Conservation (phyloP, 2,797 vertebrate genomes). For the Peromyscus eremicus region DNA sequence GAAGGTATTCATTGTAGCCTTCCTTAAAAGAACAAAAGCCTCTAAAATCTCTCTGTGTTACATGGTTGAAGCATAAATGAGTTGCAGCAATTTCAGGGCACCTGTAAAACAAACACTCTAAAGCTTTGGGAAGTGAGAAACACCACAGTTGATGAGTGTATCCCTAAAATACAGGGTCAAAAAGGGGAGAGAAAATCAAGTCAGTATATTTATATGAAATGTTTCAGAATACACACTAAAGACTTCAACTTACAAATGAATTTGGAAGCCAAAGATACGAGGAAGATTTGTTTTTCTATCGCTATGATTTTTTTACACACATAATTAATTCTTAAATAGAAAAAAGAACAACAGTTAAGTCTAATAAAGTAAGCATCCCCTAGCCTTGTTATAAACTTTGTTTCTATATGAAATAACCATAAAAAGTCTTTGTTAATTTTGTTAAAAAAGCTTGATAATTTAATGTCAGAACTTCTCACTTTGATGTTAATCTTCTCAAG, state of each 20-base stretch:
- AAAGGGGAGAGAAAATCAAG: not conserved
- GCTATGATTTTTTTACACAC: slow-evolving; percentile 1
- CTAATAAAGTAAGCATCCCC: not conserved
- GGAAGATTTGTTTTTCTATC: not conserved
- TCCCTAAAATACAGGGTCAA: not conserved
- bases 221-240: not conserved
- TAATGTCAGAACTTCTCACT: not conserved
- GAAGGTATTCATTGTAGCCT: not conserved
- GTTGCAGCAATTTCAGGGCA: slow-evolving; percentile 27
- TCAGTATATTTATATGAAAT: not conserved
- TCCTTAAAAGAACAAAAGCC: slow-evolving; percentile 41
- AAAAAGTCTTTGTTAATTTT: not conserved
- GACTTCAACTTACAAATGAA: not conserved
- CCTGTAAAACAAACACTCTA: slow-evolving; percentile 8
- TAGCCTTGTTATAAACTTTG: not conserved
- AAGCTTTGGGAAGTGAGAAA: slow-evolving; percentile 19
- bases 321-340: not conserved
- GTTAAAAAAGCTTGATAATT: not conserved
- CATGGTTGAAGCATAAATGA: not conserved
- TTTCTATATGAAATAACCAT: not conserved
- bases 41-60: slow-evolving; percentile 14
- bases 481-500: not conserved
- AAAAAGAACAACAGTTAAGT: not conserved
- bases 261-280: not conserved
- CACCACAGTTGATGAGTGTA: not conserved